These are phyloP conservation scores for Drosophila neutralis DNA, from an alignment of 2,888 invertebrate genomes.

Conservation along the genomic window DNA sequence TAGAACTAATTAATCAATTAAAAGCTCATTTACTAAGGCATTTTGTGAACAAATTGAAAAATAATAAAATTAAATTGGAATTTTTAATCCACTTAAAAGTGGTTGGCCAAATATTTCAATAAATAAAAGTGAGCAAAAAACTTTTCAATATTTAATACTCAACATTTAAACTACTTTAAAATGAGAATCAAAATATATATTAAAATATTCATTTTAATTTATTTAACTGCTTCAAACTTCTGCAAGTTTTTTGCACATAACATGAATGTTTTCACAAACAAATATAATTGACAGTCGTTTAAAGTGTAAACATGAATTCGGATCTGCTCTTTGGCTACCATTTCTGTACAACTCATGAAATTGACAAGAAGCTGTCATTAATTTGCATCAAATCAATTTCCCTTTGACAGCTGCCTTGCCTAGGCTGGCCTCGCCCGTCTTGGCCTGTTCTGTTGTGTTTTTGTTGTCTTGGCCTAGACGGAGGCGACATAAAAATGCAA, in stretches of 20 bases:
- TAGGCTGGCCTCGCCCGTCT: neutral
- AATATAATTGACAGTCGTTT: neutral
- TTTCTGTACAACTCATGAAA: slow-evolving; percentile 41
- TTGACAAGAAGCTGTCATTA: slow-evolving; percentile 79
- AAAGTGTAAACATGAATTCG: slow-evolving; percentile 46
- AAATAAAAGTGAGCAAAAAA: neutral
- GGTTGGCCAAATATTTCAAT: neutral
- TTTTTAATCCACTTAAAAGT: neutral
- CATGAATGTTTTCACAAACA: neutral
- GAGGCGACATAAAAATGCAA: slow-evolving; percentile 74
- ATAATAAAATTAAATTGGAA: neutral
- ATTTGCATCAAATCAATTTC: slow-evolving; percentile 80
- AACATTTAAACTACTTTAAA: neutral
- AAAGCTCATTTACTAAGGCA: too few species aligned
- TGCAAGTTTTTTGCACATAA: neutral
- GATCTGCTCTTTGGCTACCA: neutral
- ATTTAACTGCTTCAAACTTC: neutral
- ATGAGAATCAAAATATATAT: neutral
- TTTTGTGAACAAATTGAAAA: neutral
- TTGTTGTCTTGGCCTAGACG: slow-evolving; percentile 23
- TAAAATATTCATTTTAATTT: too few species aligned
- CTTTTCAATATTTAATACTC: too few species aligned
- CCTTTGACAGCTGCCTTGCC: slow-evolving; percentile 64
- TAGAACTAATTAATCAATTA: neutral
- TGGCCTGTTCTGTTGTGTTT: slow-evolving; percentile 5